Evolutionary conservation across 2,888 invertebrate genomes (phyloP).

Genomic region (Bursaphelenchus okinawaensis): DNA sequence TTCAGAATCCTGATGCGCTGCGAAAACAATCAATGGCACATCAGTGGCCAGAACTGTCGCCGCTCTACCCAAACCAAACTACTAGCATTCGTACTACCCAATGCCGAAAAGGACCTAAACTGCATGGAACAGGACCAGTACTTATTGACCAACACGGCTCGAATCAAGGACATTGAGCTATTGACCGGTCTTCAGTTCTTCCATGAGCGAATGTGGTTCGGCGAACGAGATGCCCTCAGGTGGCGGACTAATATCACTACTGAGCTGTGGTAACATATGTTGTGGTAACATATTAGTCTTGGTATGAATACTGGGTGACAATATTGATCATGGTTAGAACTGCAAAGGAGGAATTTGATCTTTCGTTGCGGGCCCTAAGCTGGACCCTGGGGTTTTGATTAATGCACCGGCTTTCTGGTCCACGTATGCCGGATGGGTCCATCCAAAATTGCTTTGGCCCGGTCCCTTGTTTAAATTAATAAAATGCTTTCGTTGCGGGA

Average conservation of each 20-base stretch:
- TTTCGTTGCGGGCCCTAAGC: too few relatives aligned
- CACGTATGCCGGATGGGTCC: too few relatives aligned
- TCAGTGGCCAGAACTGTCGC: conserved; percentile 28
- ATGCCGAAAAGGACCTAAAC: conserved; percentile 23
- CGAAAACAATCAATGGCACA: conserved; percentile 30
- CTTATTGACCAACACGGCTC: conserved; percentile 28
- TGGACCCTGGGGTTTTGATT: too few relatives aligned
- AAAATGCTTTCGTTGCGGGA: too few relatives aligned
- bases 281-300: too few relatives aligned
- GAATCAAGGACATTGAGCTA: conserved; percentile 30
- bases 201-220: conserved; percentile 25
- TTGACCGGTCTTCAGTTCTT: conserved; percentile 28
- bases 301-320: too few relatives aligned
- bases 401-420: too few relatives aligned
- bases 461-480: too few relatives aligned
- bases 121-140: conserved; percentile 27
- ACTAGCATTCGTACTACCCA: conserved; percentile 31
- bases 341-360: too few relatives aligned
- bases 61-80: conserved; percentile 21
- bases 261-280: conserved; percentile 23
- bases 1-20: conserved; percentile 32
- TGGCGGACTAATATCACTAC: conserved; percentile 28
- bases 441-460: too few relatives aligned
- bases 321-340: too few relatives aligned
- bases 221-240: conserved; percentile 19